These are phyloP conservation scores for Vulpes vulpes DNA, from an alignment of 2,113 vertebrate species.

Conservation along the genomic window DNA sequence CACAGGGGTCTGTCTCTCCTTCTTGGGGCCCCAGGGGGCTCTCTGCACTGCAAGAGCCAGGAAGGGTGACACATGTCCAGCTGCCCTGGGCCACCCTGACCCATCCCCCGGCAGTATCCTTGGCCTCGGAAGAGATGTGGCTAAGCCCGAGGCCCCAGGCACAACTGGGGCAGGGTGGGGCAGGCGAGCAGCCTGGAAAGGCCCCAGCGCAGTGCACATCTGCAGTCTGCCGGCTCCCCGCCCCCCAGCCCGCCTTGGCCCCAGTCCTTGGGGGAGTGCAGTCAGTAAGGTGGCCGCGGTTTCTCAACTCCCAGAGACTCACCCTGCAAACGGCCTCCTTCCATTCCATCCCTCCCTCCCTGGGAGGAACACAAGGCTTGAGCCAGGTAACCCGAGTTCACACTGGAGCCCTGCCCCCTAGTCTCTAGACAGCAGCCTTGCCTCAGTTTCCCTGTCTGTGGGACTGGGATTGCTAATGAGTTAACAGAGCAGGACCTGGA, in stretches of 20 bases:
- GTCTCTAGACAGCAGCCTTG: neutral
- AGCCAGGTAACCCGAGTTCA: neutral
- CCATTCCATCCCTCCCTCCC: neutral
- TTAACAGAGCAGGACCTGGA: neutral
- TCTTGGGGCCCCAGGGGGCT: neutral
- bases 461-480: neutral
- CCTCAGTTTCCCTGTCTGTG: neutral
- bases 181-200: too few relatives aligned
- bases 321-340: neutral
- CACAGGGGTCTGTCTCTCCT: neutral
- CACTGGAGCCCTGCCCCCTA: neutral
- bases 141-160: neutral
- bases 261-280: neutral
- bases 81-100: too few relatives aligned
- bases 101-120: neutral
- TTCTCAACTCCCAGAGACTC: neutral
- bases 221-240: rapidly evolving
- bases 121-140: neutral
- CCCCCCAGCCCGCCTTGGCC: neutral
- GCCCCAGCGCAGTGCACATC: too few relatives aligned
- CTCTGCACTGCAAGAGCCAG: neutral
- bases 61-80: neutral
- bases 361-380: neutral
- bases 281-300: neutral
- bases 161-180: neutral